Conservation (phyloP, 2,113 vertebrate species). For the Clarias magur region DNA sequence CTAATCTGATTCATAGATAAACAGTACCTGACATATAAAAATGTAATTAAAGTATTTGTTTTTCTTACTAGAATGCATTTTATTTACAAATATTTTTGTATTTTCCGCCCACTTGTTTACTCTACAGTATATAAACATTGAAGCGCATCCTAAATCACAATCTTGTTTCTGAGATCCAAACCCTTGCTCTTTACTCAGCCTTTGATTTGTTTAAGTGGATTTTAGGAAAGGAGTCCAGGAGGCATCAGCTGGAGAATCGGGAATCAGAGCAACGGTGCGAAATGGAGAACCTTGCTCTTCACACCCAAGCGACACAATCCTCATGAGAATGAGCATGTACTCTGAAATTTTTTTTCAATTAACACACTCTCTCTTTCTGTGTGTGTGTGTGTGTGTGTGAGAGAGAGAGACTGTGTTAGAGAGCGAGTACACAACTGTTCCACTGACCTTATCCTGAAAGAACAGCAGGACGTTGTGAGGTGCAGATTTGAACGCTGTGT, state of each 20-base stretch:
- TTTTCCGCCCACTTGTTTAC: background rate
- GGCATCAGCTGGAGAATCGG: background rate
- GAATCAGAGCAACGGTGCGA: background rate
- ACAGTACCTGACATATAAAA: background rate
- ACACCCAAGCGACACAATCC: background rate
- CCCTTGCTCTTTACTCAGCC: background rate
- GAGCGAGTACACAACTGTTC: background rate
- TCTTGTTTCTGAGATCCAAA: too few relatives aligned
- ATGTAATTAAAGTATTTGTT: background rate
- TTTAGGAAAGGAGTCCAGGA: background rate
- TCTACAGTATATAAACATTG: background rate
- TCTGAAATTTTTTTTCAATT: background rate
- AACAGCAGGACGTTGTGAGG: constrained; percentile 84
- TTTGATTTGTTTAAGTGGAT: background rate
- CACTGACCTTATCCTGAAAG: constrained; percentile 82
- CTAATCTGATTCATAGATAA: background rate
- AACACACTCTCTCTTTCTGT: background rate
- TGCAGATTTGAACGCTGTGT: constrained; percentile 68
- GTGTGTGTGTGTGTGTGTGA: background rate
- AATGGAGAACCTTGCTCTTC: background rate
- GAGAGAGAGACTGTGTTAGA: background rate
- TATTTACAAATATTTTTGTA: background rate
- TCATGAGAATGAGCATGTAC: background rate
- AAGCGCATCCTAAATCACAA: background rate
- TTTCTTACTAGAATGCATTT: background rate